Base-by-base conservation (phyloP, 23 tunicate genomes). In the Botrylloides violaceus region DNA sequence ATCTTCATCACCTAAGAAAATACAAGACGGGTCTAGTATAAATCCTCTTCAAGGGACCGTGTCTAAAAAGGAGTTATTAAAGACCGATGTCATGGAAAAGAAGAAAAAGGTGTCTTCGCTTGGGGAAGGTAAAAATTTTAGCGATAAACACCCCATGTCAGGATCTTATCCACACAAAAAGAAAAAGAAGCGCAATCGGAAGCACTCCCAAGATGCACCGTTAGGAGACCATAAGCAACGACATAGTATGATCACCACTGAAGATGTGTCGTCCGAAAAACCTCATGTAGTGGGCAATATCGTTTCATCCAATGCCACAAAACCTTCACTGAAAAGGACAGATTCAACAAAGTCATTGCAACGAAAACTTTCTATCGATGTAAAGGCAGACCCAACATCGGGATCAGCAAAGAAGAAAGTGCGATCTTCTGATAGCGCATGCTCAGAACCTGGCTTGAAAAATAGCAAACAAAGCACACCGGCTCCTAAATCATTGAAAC, bases 1-100 rank as follows among this genome's bases (percentile, higher is more conserved):
- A 3, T 71, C 80, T 29, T 76, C 71, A 4, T 75, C 92, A 1
- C 65, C 66, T 48, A 83, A 76, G 59, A 83, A 83, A 61, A 43
- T 15, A 43, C 12, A 9, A 9, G 53, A 15, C 53, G 53, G 15
- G 9, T 15, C 53, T 43, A 43, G 12, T 9, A 15, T 43, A 7
- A 43, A 43, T 15, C 15, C 53, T 43, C 12, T 43, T 43, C 53
- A 43, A n/a, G n/a, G n/a, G n/a, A n/a, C n/a, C 53, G 53, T 7
- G 53, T 43, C 15, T 9, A 43, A 43, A 43, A 43, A 43, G 53
- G 53, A 43, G 53, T 7, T 15, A 15, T 9, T 43, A 15, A 15
- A 15, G 15, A 43, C 9, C 9, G 53, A 15, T 9, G 53, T 7
- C 15, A 43, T 7, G 15, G 15, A 25, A 3, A 63, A 63, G 70